Percentiles rank a stretch among this genome's conserved stretches.
Evolutionary conservation across 2,113 vertebrate species (phyloP).

Genomic region (Clarias batrachus): DNA sequence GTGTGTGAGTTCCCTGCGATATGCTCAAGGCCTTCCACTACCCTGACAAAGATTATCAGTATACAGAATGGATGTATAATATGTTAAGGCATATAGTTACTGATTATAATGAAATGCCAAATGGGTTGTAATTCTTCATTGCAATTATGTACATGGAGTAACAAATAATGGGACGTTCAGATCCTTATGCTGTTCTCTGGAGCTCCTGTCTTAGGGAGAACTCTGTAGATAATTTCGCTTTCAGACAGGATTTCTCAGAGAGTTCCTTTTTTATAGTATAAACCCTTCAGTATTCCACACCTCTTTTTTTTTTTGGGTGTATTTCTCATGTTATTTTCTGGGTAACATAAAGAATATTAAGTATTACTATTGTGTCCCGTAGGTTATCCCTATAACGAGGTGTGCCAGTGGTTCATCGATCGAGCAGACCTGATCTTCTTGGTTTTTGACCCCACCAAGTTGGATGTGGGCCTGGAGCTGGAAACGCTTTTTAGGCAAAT

Average conservation of each 20-base stretch:
- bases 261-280: neutral
- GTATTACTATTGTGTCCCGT: neutral
- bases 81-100: neutral
- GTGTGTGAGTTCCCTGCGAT: too few relatives aligned
- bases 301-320: neutral
- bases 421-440: conserved; percentile 96
- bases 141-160: neutral
- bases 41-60: too few relatives aligned
- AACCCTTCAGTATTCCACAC: neutral
- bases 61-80: too few relatives aligned
- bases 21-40: too few relatives aligned
- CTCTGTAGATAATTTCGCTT: neutral
- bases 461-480: conserved; percentile 93
- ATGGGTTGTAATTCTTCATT: too few relatives aligned
- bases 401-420: conserved; percentile 99
- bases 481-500: conserved; percentile 95
- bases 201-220: neutral
- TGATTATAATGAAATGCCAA: neutral
- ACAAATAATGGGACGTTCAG: too few relatives aligned
- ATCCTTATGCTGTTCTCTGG: too few relatives aligned
- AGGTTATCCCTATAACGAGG: conserved; percentile 98
- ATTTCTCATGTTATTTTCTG: neutral
- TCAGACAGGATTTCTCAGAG: neutral
- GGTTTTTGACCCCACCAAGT: conserved; percentile 95
- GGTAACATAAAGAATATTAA: neutral